Base-by-base conservation (phyloP, 2,888 invertebrate genomes). In the Harpagoxenus sublaevis region DNA sequence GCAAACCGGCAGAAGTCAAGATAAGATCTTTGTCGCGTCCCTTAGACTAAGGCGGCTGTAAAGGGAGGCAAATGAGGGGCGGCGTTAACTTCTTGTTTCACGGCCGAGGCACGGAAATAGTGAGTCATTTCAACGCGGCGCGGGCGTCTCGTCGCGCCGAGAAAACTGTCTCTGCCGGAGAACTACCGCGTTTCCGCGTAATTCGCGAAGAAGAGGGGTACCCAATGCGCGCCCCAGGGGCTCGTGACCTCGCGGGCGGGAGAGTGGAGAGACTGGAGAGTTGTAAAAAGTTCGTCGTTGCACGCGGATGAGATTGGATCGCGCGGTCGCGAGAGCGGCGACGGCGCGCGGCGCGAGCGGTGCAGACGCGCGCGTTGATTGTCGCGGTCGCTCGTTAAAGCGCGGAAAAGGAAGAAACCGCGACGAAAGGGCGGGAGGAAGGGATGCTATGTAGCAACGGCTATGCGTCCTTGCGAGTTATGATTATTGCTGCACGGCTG, bases 1-100 rank as follows among this genome's bases (percentile, higher is more conserved):
- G 28, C 31, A 48, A 31, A 31, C 55, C 68, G n/a, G 55, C 68
- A 65, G n/a, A 77, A 82, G 53, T 63, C 53, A 45, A 39, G 82
- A 74, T 74, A 75, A 63, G 63, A 82, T 74, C 74, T 82, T 42
- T 42, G 55, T 62, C 53, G 42, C 53, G 28, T 77, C 63, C 53
- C 53, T 82, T 55, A 42, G 57, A 79, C 45, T 79, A 79, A 78
- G 83, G 85, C 85, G 84, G 71, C 84, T 81, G 90, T 90, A 89
- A 90, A 90, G 87, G 78, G 85, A 90, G 85, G 86, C 84, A 85
- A 90, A 89, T 86, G 90, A 84, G 89, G 77, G 86, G 73, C 86
- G 85, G 68, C 62, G 89, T 89, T 89, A 78, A 81, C 86, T 87
- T 86, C 78, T 86, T 74, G 86, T 86, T 88, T 86, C 86, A 84